Base-by-base conservation (phyloP, 2,888 invertebrate genomes). In the Machimus atricapillus region DNA sequence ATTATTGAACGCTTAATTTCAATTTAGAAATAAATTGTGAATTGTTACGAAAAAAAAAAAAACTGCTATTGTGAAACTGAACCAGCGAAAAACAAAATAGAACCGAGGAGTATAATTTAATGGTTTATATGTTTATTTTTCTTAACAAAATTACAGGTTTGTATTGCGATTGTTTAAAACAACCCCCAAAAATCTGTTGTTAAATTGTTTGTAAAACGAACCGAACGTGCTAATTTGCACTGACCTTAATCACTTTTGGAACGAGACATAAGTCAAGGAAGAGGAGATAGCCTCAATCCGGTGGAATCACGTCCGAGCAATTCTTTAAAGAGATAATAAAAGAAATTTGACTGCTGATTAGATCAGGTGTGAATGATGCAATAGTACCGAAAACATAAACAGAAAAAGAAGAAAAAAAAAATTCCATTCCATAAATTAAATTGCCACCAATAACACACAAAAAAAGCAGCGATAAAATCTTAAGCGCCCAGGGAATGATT, bases 331-430 rank as follows among this genome's bases (percentile, higher is more conserved):
- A 37, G 82, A 58, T 82, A 82, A 37, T 82, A 31, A 19, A 37
- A 82, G 58, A 31, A 82, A 82, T 82, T 37, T 66, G 66, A 58
- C 82, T 19, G 82, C 5, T 37, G 82, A 58, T 58, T 82, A 58
- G 66, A 66, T 82, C 58, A 79, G 56, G 66, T 82, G 82, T 66
- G 14, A 58, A 82, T 82, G 56, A 82, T 37, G 82, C 37, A 82
- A 82, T 82, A 66, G 66, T 66, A 82, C 23, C 31, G 16, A 82
- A 52, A 58, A 82, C 58, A 37, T 19, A 82, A 66, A 82, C 37
- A 40, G 16, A 46, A 78, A 78, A 43, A 78, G 19, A 4, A 12
- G 12, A 40, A 7, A 7, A 12, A 23, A 66, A 66, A 66, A 66
- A 66, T 3, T 19, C 56, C 37, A 52, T 78, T 46, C 23, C 79